A percentile compares a stretch with the other conserved stretches of the same genome.
phyloP scores from a whole-genome alignment of 2,888 invertebrate genomes.

The Gibbula magus region DNA sequence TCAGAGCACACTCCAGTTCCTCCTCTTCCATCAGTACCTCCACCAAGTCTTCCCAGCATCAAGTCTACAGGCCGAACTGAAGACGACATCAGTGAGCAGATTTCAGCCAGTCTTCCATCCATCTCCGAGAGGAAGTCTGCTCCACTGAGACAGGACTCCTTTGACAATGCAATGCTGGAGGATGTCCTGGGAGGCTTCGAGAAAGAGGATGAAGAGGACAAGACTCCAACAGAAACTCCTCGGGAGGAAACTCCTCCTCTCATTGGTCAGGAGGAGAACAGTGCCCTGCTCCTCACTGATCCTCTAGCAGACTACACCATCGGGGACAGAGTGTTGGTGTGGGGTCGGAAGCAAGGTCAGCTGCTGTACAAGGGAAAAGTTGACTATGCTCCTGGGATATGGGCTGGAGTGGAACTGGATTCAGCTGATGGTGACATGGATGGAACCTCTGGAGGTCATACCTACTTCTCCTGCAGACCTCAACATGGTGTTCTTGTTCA shows the following conservation, averaged over 20 bases:
- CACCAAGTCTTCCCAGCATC: slow-evolving; percentile 1
- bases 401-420: slow-evolving; percentile 69
- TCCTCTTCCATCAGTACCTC: not conserved
- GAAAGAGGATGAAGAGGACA: slow-evolving; percentile 50
- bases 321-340: slow-evolving; percentile 63
- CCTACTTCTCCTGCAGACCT: slow-evolving; percentile 61
- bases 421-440: slow-evolving; percentile 59
- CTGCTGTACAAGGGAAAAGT: slow-evolving; percentile 66
- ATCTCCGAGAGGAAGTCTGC: slow-evolving; percentile 51
- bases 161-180: slow-evolving; percentile 24
- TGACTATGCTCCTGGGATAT: slow-evolving; percentile 65
- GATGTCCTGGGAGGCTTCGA: slow-evolving; percentile 23
- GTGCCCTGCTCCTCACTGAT: slow-evolving; percentile 46
- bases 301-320: slow-evolving; percentile 58
- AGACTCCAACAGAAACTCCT: slow-evolving; percentile 58
- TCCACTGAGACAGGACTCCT: slow-evolving; percentile 33
- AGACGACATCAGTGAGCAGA: slow-evolving; percentile 51
- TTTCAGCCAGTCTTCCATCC: slow-evolving; percentile 46
- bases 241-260: slow-evolving; percentile 39
- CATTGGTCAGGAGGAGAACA: slow-evolving; percentile 36
- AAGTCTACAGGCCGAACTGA: slow-evolving; percentile 33
- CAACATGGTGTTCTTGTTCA: slow-evolving; percentile 64
- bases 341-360: slow-evolving; percentile 52
- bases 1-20: slow-evolving; percentile 52
- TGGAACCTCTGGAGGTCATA: slow-evolving; percentile 55